These are phyloP conservation scores for Strix aluco DNA, from an alignment of 2,113 vertebrate species.

Conservation along the genomic window DNA sequence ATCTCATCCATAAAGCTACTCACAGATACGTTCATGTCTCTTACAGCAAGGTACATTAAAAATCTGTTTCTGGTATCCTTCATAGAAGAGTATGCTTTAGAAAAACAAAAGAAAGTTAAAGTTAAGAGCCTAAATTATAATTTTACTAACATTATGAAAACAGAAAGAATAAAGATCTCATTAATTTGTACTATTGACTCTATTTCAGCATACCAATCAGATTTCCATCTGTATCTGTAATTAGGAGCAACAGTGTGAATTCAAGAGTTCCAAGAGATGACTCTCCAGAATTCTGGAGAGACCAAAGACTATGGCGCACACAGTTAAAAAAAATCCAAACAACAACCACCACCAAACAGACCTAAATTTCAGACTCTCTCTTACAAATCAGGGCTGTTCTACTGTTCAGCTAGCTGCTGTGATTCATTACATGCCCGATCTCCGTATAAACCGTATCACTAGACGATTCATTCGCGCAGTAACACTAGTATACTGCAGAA, in stretches of 20 bases:
- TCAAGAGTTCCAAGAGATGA: not conserved
- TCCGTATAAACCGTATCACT: not conserved
- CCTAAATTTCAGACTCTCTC: not conserved
- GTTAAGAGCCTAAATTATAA: not conserved
- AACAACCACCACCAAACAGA: not conserved
- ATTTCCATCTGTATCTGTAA: not conserved
- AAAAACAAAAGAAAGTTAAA: not conserved
- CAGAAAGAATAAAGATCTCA: not conserved
- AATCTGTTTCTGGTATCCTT: not conserved
- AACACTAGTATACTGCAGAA: not conserved
- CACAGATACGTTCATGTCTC: not conserved
- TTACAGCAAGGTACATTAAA: not conserved
- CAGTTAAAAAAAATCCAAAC: not conserved
- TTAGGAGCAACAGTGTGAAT: not conserved
- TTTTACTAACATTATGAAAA: not conserved
- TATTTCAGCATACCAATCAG: not conserved
- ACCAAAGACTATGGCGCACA: not conserved
- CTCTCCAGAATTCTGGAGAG: not conserved
- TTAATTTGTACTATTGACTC: not conserved
- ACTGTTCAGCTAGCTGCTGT: not conserved
- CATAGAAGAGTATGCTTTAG: not conserved
- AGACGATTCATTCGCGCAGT: rapidly evolving
- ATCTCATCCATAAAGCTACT: not conserved
- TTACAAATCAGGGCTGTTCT: not conserved
- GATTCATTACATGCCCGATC: not conserved